phyloP scores from a whole-genome alignment of 2,888 invertebrate species.

The Beris chalybata region DNA sequence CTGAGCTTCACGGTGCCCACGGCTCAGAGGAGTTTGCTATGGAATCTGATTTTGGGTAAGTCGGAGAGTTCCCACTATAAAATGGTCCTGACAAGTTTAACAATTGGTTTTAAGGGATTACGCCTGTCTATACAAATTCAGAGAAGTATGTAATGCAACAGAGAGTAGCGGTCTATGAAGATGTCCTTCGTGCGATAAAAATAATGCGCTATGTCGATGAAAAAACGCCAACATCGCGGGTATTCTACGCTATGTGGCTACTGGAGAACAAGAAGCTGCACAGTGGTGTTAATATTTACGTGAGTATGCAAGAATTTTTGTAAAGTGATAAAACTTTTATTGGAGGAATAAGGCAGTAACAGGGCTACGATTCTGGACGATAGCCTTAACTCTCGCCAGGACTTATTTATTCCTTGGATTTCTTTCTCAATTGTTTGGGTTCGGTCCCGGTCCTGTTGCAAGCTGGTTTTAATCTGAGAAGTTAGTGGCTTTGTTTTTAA shows the following conservation, averaged over 20 bases:
- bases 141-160: conserved; percentile 76
- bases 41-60: conserved; percentile 82
- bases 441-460: no score
- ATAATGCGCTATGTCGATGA: conserved; percentile 68
- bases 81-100: not conserved
- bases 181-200: conserved; percentile 70
- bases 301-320: conserved; percentile 42
- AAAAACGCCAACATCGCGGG: conserved; percentile 66
- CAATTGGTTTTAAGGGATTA: conserved; percentile 61
- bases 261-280: conserved; percentile 71
- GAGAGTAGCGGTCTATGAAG: conserved; percentile 73
- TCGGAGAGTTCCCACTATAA: conserved; percentile 21
- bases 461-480: no score
- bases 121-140: conserved; percentile 75
- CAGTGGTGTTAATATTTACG: conserved; percentile 58
- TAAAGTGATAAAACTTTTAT: no score
- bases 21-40: conserved; percentile 72
- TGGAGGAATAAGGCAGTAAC: no score
- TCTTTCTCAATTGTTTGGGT: no score
- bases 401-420: no score
- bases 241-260: conserved; percentile 80
- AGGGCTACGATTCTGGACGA: no score
- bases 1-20: conserved; percentile 81
- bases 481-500: no score
- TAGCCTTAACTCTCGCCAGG: no score